Evolutionary conservation across 1,140 invertebrate genomes (phyloP).

Genomic region (Drosophila ercepeae): DNA sequence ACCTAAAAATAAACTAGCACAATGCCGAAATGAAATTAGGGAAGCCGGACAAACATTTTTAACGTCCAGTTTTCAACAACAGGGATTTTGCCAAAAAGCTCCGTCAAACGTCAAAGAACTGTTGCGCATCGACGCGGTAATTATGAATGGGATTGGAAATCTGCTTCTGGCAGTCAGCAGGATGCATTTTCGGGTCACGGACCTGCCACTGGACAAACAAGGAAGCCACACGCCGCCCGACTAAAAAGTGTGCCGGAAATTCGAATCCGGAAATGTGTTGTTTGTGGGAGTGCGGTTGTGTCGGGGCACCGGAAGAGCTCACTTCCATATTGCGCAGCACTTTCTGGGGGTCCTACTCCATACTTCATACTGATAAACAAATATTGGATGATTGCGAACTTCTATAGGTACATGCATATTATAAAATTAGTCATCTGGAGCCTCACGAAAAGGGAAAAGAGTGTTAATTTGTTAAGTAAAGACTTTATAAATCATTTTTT

Average conservation of each 20-base stretch:
- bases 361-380: not conserved
- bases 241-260: conserved; percentile 1
- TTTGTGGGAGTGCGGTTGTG: conserved; percentile 13
- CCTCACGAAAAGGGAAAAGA: too few species aligned
- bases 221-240: conserved; percentile 16
- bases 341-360: not conserved
- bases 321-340: conserved; percentile 2
- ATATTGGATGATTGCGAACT: too few species aligned
- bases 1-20: conserved; percentile 18
- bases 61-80: not conserved
- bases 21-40: not conserved
- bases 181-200: conserved; percentile 9
- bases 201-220: conserved; percentile 2
- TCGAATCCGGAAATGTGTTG: conserved; percentile 22
- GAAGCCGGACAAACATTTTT: conserved; percentile 1
- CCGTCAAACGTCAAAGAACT: conserved; percentile 6
- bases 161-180: conserved; percentile 8
- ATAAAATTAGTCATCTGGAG: too few species aligned
- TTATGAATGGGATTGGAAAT: conserved; percentile 11
- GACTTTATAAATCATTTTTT: too few species aligned
- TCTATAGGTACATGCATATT: too few species aligned
- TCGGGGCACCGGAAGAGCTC: conserved; percentile 5
- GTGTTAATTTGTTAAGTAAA: too few species aligned
- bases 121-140: conserved; percentile 10
- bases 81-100: not conserved